Evolutionary conservation across 92 coral and sea anemone species (phyloP).

Genomic region (Pocillopora grandis): DNA sequence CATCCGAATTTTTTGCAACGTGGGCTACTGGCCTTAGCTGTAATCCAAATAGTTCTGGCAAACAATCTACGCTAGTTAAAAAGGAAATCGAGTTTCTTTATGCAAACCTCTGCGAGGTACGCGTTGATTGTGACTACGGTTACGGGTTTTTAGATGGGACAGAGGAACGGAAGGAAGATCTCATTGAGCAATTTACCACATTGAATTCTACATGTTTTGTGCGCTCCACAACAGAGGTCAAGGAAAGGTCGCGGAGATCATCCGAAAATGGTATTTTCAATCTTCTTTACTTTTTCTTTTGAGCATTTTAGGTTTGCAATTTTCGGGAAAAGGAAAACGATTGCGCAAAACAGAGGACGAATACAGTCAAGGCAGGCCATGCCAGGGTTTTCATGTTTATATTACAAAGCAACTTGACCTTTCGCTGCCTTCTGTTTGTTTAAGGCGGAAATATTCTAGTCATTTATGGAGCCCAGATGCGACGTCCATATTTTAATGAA

Average conservation of each 20-base stretch:
- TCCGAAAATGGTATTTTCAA: slow-evolving; percentile 11
- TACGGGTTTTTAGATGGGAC: slow-evolving; percentile 34
- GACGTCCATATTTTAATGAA: no score
- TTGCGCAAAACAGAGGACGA: slow-evolving; percentile 29
- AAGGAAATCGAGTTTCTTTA: no score
- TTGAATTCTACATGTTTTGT: slow-evolving; percentile 42
- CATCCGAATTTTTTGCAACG: no score
- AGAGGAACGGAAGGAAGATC: slow-evolving; percentile 36
- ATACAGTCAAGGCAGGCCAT: slow-evolving; percentile 39
- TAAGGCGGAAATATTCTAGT: no score
- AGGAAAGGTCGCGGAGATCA: neutral
- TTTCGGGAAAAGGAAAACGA: slow-evolving; percentile 14
- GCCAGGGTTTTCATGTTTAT: no score
- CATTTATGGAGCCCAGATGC: no score
- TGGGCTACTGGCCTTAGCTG: no score
- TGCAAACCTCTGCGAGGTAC: slow-evolving; percentile 14
- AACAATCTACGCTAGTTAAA: no score
- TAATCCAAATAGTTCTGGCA: no score
- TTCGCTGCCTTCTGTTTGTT: no score
- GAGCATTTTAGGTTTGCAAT: slow-evolving; percentile 49
- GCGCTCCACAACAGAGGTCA: slow-evolving; percentile 15
- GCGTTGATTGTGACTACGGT: slow-evolving; percentile 13
- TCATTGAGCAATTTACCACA: slow-evolving; percentile 23
- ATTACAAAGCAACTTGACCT: no score
- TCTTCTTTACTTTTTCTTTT: slow-evolving; percentile 15